Percentiles rank a stretch among this genome's conserved stretches.
These are phyloP conservation scores for Caenorhabditis virilis DNA, from an alignment of 2,888 invertebrate genomes.

Conservation along the genomic window DNA sequence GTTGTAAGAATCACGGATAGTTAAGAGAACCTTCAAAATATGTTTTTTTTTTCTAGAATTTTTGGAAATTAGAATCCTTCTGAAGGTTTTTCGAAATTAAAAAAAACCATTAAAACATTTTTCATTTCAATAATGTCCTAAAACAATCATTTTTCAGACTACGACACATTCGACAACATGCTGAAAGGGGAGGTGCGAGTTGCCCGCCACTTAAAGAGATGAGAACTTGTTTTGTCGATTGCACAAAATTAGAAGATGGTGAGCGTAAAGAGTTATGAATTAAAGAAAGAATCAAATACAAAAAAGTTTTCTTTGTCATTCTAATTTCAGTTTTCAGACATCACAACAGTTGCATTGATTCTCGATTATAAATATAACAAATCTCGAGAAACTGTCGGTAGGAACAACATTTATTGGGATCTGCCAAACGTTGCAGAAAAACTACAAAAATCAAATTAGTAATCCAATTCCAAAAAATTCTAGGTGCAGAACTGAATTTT, in stretches of 20 bases:
- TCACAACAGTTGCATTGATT: slow-evolving; percentile 63
- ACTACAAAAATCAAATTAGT: slow-evolving; percentile 32
- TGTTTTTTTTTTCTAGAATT: too few species aligned
- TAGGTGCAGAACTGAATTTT: not conserved
- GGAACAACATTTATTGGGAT: slow-evolving; percentile 46
- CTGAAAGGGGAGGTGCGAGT: slow-evolving; percentile 48
- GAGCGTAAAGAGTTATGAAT: not conserved
- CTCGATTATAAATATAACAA: slow-evolving; percentile 59
- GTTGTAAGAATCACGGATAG: too few species aligned
- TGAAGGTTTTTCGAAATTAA: too few species aligned
- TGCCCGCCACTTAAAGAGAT: slow-evolving; percentile 53
- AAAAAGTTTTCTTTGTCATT: too few species aligned
- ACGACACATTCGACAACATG: slow-evolving; percentile 29
- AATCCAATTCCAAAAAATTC: slow-evolving; percentile 14
- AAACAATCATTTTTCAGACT: too few species aligned
- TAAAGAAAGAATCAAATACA: not conserved
- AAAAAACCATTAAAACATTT: too few species aligned
- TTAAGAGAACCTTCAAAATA: not conserved
- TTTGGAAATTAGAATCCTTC: too few species aligned
- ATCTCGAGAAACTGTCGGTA: slow-evolving; percentile 28
- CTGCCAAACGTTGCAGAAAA: slow-evolving; percentile 35
- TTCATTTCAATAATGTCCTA: too few species aligned
- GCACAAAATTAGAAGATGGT: slow-evolving; percentile 21
- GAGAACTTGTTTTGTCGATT: slow-evolving; percentile 55
- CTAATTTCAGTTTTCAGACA: slow-evolving; percentile 52